Evolutionary conservation across 2,888 invertebrate genomes (phyloP), one percentile per base, ranked within the genome.

Genomic region (Diachrysia chrysitis): DNA sequence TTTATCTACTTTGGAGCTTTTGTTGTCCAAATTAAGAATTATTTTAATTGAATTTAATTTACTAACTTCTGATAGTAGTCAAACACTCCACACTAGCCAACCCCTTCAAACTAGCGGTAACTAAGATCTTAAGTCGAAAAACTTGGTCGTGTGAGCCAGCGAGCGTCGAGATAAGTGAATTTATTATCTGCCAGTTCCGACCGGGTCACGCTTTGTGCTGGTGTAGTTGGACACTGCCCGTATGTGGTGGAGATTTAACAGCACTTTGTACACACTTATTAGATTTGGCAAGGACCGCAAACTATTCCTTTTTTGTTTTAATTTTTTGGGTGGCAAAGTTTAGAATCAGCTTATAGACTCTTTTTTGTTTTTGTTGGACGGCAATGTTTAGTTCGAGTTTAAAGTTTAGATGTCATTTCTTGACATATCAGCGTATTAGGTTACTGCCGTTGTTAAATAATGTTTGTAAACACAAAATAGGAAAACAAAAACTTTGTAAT

Each of bases 51-150:
- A n/a, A n/a, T n/a, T n/a, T n/a, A n/a, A n/a, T n/a, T n/a, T n/a
- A n/a, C n/a, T n/a, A n/a, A n/a, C n/a, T n/a, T n/a, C n/a, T n/a
- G n/a, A n/a, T n/a, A n/a, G n/a, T n/a, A n/a, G n/a, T n/a, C n/a
- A n/a, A n/a, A n/a, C n/a, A n/a, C n/a, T 88, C 88, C 82, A 84
- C 62, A 81, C 65, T 76, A 75, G 56, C 63, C 61, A 66, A 71
- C 51, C 80, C 63, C 63, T 72, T 81, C 78, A 85, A 89, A 90
- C 87, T 86, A 87, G 76, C 62, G 71, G 77, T 77, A 89, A 86
- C 88, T 86, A 81, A 85, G 86, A 86, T 85, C 82, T 86, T 85
- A 86, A 90, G 90, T 90, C 82, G 87, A 92, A 92, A 92, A 93
- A 90, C 90, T 93, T 92, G 77, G 75, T 83, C 83, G 78, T 81